These are phyloP conservation scores for Ornithoptera alexandrae DNA, from an alignment of 2,888 invertebrate genomes.

Conservation along the genomic window DNA sequence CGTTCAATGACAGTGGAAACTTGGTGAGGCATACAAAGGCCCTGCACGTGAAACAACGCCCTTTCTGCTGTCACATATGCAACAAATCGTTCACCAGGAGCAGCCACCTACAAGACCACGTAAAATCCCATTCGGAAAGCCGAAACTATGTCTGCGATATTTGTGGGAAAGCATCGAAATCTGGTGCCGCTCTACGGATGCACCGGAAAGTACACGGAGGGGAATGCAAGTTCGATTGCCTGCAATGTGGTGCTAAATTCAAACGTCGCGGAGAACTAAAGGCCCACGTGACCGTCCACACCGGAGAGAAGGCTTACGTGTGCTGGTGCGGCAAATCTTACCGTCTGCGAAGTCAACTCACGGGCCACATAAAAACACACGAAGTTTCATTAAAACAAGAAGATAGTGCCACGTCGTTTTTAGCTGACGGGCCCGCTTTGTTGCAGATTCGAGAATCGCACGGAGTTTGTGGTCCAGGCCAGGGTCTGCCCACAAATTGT, in stretches of 20 bases:
- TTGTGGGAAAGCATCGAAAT: conserved; percentile 77
- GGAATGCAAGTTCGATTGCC: conserved; percentile 60
- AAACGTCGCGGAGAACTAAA: conserved; percentile 74
- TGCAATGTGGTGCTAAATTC: conserved; percentile 77
- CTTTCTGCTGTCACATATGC: conserved; percentile 73
- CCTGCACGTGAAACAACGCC: conserved; percentile 68
- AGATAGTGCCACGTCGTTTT: conserved; percentile 7
- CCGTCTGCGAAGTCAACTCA: conserved; percentile 59
- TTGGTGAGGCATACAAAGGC: conserved; percentile 75
- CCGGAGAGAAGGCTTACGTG: conserved; percentile 74
- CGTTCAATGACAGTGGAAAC: conserved; percentile 70
- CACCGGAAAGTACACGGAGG: conserved; percentile 65
- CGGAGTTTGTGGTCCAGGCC: conserved; percentile 26
- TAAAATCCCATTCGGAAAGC: conserved; percentile 63
- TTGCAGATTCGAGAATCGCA: conserved; percentile 46
- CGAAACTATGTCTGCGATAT: conserved; percentile 75
- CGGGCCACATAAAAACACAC: conserved; percentile 44
- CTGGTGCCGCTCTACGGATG: conserved; percentile 73
- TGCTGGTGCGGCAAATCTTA: conserved; percentile 79
- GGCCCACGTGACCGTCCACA: conserved; percentile 78
- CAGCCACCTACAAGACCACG: conserved; percentile 73
- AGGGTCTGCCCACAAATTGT: conserved; percentile 19
- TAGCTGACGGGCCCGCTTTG: conserved; percentile 39
- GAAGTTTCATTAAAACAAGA: conserved; percentile 1
- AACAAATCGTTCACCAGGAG: conserved; percentile 69